phyloP scores from a whole-genome alignment of 2,113 vertebrate genomes.

The Loxodonta africana region DNA sequence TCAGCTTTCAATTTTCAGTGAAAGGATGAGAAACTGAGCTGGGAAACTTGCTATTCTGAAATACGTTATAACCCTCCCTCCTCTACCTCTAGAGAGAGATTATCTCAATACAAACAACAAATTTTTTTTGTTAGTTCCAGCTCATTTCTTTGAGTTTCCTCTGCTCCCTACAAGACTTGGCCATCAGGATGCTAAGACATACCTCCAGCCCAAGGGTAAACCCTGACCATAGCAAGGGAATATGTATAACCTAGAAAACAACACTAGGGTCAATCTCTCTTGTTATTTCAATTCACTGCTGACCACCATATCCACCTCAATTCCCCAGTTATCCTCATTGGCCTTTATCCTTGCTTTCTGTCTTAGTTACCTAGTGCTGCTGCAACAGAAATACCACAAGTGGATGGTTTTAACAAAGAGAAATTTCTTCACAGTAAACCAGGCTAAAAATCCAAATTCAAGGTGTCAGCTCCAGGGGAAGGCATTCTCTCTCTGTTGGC shows the following conservation, averaged over 20 bases:
- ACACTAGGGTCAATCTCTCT: not conserved
- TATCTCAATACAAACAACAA: not conserved
- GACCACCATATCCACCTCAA: fast-evolving
- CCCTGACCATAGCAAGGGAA: not conserved
- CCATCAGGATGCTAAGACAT: not conserved
- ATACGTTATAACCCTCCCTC: not conserved
- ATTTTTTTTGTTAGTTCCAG: not conserved
- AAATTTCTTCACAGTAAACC: no score
- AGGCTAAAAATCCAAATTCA: no score
- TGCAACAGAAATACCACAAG: no score
- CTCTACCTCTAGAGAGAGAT: not conserved
- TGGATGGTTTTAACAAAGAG: no score
- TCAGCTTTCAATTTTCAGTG: not conserved
- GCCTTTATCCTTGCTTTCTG: fast-evolving
- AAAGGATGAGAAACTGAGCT: not conserved
- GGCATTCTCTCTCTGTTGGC: no score
- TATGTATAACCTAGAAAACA: not conserved
- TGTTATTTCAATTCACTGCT: not conserved
- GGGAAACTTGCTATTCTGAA: not conserved
- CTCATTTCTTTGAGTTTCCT: not conserved
- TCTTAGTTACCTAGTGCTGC: no score
- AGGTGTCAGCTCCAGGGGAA: no score
- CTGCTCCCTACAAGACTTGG: not conserved
- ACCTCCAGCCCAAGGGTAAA: fast-evolving
- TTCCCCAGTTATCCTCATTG: not conserved